phyloP scores from a whole-genome alignment of 2,113 vertebrate genomes.

The Dipodomys spectabilis region DNA sequence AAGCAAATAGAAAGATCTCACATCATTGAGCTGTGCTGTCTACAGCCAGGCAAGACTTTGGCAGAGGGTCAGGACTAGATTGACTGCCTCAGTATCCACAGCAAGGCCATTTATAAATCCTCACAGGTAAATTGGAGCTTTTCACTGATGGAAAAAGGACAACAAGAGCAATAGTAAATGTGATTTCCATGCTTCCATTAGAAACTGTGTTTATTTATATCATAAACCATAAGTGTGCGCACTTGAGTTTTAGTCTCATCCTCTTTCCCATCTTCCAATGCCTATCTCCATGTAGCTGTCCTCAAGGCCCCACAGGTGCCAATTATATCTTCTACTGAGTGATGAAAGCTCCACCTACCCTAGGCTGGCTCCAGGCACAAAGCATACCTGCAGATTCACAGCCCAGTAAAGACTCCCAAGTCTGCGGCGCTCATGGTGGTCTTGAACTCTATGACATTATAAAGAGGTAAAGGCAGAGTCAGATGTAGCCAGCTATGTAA shows the following conservation, averaged over 20 bases:
- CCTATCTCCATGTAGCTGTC: conserved; percentile 29
- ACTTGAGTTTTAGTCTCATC: not conserved
- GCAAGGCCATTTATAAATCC: not conserved
- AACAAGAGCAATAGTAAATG: not conserved
- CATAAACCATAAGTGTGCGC: conserved; percentile 66
- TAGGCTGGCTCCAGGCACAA: conserved; percentile 53
- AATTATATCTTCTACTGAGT: conserved; percentile 57
- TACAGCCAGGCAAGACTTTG: not conserved
- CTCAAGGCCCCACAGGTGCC: conserved; percentile 42
- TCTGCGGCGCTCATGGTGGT: not conserved
- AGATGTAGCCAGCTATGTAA: not conserved
- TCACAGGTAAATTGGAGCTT: conserved; percentile 5
- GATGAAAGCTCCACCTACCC: conserved; percentile 46
- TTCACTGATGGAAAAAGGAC: conserved; percentile 12
- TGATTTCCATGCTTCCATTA: not conserved
- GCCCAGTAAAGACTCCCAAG: not conserved
- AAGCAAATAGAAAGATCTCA: not conserved
- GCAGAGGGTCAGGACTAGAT: not conserved
- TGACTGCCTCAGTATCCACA: conserved; percentile 16
- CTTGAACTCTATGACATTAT: not conserved
- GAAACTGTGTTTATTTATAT: conserved; percentile 43
- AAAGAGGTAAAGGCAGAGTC: conserved; percentile 10
- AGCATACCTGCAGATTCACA: not conserved
- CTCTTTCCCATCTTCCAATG: not conserved
- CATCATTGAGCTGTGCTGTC: not conserved